A percentile compares a stretch with the other conserved stretches of the same genome.
phyloP scores from a whole-genome alignment of 2,888 invertebrate genomes.

The Eilema caniola region DNA sequence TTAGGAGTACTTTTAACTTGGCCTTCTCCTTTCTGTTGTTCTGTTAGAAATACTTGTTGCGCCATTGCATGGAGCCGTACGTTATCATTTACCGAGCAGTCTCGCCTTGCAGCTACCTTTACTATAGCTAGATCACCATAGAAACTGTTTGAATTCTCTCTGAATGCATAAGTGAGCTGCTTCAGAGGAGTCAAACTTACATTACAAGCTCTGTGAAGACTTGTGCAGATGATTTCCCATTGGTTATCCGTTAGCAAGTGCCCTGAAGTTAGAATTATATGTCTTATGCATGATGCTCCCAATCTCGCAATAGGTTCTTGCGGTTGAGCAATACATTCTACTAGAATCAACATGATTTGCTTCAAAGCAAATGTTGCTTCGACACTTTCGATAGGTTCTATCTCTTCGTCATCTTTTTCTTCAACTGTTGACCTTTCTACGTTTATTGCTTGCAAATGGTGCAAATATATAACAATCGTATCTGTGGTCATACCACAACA shows the following conservation, averaged over 20 bases:
- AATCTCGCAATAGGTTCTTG: constrained; percentile 96
- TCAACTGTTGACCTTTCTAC: constrained; percentile 73
- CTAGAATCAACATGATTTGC: constrained; percentile 94
- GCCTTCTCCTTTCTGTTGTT: constrained; percentile 75
- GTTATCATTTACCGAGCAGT: constrained; percentile 94
- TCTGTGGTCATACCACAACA: constrained; percentile 97
- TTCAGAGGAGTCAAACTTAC: constrained; percentile 95
- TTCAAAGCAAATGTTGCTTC: constrained; percentile 92
- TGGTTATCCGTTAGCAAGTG: constrained; percentile 93
- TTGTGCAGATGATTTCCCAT: constrained; percentile 95
- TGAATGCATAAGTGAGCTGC: constrained; percentile 96
- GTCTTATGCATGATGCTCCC: constrained; percentile 96
- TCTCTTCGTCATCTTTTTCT: constrained; percentile 73
- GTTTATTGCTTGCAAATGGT: constrained; percentile 90
- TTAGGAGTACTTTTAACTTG: constrained; percentile 72
- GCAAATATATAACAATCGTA: constrained; percentile 94
- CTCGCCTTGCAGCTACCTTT: constrained; percentile 96
- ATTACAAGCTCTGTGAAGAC: constrained; percentile 93
- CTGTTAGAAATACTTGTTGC: constrained; percentile 94
- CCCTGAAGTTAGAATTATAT: constrained; percentile 94
- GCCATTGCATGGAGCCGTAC: constrained; percentile 95
- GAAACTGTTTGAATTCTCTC: constrained; percentile 96
- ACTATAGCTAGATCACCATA: constrained; percentile 97
- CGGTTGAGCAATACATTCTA: constrained; percentile 96
- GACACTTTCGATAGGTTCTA: constrained; percentile 86